Conservation (phyloP, 1,140 invertebrate species). For the Heliconius eleuchia region DNA sequence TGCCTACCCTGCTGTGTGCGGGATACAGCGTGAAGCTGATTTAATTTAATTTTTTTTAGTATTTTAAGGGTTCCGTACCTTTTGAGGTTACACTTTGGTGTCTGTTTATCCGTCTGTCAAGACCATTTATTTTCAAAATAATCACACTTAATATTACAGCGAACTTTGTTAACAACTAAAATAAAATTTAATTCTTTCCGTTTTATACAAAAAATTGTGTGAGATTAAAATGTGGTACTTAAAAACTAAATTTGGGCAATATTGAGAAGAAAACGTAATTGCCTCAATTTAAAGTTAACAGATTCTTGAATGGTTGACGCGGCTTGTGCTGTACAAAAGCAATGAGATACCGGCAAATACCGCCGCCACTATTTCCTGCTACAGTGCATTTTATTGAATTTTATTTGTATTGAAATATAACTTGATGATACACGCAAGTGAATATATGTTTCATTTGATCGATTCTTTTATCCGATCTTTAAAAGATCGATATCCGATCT, state of each 20-base stretch:
- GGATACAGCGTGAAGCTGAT: too few species aligned
- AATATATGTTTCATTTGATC: not conserved
- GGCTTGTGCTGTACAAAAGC: constrained; percentile 34
- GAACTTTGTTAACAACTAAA: too few species aligned
- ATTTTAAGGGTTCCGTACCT: too few species aligned
- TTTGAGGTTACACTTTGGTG: too few species aligned
- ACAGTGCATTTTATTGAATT: constrained; percentile 46
- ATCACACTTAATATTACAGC: too few species aligned
- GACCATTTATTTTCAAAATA: too few species aligned
- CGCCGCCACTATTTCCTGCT: constrained; percentile 51
- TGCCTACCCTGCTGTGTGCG: too few species aligned
- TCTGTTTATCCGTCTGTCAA: too few species aligned
- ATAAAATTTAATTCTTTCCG: too few species aligned
- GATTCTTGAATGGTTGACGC: constrained; percentile 18
- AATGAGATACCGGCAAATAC: constrained; percentile 46
- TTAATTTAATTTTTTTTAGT: too few species aligned
- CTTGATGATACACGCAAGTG: constrained; percentile 38
- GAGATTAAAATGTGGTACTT: not conserved
- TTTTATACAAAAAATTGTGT: not conserved
- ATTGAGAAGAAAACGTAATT: not conserved
- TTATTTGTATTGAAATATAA: constrained; percentile 48
- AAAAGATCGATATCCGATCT: not conserved
- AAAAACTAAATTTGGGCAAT: not conserved
- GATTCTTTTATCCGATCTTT: not conserved
- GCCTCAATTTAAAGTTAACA: constrained; percentile 9